phyloP scores from a whole-genome alignment of 2,888 invertebrate species.

The Patella caerulea region DNA sequence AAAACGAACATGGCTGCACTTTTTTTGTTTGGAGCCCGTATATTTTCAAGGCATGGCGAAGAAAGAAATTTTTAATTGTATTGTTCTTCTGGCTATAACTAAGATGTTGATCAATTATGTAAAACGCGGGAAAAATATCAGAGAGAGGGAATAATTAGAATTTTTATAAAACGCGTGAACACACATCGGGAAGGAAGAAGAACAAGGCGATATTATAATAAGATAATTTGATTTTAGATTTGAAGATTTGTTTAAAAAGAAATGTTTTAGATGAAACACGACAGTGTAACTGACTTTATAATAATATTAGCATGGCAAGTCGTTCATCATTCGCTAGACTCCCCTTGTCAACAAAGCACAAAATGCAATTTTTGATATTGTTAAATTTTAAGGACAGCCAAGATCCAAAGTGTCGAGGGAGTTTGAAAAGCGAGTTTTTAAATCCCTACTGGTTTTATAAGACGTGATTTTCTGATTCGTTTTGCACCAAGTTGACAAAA shows the following conservation, averaged over 20 bases:
- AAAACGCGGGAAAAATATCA: too few species aligned
- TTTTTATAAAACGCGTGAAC: background rate
- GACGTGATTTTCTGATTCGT: constrained; percentile 12
- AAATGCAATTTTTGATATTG: constrained; percentile 13
- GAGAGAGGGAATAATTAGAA: too few species aligned
- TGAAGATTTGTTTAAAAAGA: constrained; percentile 11
- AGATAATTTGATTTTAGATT: constrained; percentile 12
- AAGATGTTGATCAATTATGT: too few species aligned
- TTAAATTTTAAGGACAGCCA: constrained; percentile 10
- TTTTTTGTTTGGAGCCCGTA: too few species aligned
- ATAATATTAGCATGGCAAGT: constrained; percentile 9
- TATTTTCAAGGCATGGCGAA: too few species aligned
- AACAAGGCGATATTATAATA: background rate
- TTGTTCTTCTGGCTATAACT: too few species aligned
- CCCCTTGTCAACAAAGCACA: constrained; percentile 5
- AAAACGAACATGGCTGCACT: too few species aligned
- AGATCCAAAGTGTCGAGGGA: constrained; percentile 10
- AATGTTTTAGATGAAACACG: constrained; percentile 7
- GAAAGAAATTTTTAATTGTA: too few species aligned
- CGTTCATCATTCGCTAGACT: constrained; percentile 6
- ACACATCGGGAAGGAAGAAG: background rate
- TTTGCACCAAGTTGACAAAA: constrained; percentile 8
- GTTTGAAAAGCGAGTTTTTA: constrained; percentile 13
- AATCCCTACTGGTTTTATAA: constrained; percentile 8
- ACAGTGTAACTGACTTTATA: background rate